Base-by-base conservation (phyloP, 2,113 vertebrate species). In the Salvelinus namaycush region DNA sequence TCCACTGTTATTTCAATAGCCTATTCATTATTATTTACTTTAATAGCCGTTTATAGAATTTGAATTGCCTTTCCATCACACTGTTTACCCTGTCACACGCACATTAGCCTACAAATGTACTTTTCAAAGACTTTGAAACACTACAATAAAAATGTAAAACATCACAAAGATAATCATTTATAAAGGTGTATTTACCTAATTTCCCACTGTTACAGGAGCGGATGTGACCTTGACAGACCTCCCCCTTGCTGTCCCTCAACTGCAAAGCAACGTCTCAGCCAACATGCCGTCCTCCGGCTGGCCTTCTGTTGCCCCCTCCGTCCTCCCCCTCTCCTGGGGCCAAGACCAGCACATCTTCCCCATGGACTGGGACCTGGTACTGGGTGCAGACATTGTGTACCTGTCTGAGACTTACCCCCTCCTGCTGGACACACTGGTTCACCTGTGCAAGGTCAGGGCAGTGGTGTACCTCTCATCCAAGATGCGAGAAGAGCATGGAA, bases 141-240 rank as follows among this genome's bases (percentile, higher is more conserved):
- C 39, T 44, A 44, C 39, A 44, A 44, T 44, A 44, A 39, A 39
- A 44, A 9, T 11, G 2, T 44, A 11, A 9, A 44, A 54, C 1
- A 16, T 54, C 51, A 16, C 51, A 54, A 54, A 54, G 14, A 14
- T 54, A 18, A 11, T 44, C 8, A 44, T 39, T 39, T 9, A 2
- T 44, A 34, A 66, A 13, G 22, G 26, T 29, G 4, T 39, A 13
- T 67, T 54, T 54, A 54, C 22, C 4, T 9, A 74, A 3, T 74
- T 1, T 73, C 31, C 44, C 51, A 54, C 51, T 39, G 57, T 75
- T 75, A 79, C 78, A 96, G 95, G 95, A 73, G 96, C 95, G 44
- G 76, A 88, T 16, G 95, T 96, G 83, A 96, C 93, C 48, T 90
- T 97, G 79, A 96, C 96, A 78, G 95, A 97, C 83, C 94, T 96